These are phyloP conservation scores for Calliphora vomitoria DNA, from an alignment of 2,888 invertebrate genomes.

Conservation along the genomic window DNA sequence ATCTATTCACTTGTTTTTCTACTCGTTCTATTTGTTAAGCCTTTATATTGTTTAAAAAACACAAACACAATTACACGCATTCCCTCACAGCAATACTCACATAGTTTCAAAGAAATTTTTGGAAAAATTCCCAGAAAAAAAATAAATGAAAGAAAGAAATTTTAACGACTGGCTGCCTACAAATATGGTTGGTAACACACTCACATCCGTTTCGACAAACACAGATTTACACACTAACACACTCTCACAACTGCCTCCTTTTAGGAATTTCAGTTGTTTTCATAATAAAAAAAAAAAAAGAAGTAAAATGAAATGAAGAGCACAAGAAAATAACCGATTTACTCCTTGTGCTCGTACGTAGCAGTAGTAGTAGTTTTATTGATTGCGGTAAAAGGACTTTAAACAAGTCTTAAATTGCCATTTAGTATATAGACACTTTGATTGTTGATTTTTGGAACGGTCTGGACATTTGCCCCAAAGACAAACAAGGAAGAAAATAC, in stretches of 20 bases:
- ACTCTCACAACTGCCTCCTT: background rate
- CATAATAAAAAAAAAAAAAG: constrained; percentile 6
- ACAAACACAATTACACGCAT: constrained; percentile 24
- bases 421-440: constrained; percentile 68
- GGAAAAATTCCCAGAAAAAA: constrained; percentile 39
- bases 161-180: constrained; percentile 61
- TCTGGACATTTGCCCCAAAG: constrained; percentile 50
- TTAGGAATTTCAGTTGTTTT: constrained; percentile 2
- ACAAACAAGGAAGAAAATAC: constrained; percentile 53
- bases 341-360: background rate
- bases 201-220: constrained; percentile 42
- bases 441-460: constrained; percentile 66
- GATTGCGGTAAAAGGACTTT: constrained; percentile 68
- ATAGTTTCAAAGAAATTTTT: constrained; percentile 15
- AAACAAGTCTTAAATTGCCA: constrained; percentile 73
- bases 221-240: constrained; percentile 6
- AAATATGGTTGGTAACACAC: constrained; percentile 60
- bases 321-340: background rate
- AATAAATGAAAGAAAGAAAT: background rate
- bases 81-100: background rate
- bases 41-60: constrained; percentile 32
- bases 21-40: constrained; percentile 14
- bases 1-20: constrained; percentile 59
- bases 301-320: background rate
- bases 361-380: constrained; percentile 54